phyloP scores from a whole-genome alignment of 2,797 vertebrate genomes.

The Channallabes apus region DNA sequence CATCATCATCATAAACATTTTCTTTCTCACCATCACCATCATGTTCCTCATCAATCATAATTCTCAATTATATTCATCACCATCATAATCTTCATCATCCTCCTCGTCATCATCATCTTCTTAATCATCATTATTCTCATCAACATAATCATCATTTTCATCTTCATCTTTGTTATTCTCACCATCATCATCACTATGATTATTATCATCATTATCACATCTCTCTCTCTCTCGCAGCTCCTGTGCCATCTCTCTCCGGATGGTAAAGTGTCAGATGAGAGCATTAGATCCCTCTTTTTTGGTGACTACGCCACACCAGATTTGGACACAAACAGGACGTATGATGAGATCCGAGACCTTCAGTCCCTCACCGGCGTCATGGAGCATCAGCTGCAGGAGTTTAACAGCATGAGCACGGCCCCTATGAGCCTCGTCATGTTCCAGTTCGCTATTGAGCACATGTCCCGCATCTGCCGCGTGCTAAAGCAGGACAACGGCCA shows the following conservation, averaged over 20 bases:
- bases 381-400: constrained; percentile 89
- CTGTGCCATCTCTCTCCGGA: constrained; percentile 80
- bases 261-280: constrained; percentile 80
- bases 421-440: constrained; percentile 95
- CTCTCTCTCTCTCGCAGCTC: constrained; percentile 69
- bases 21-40: too few relatives aligned
- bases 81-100: too few relatives aligned
- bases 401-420: constrained; percentile 87
- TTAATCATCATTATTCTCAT: too few relatives aligned
- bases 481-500: constrained; percentile 91
- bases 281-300: constrained; percentile 87
- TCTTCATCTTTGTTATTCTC: too few relatives aligned
- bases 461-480: constrained; percentile 90
- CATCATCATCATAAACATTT: too few relatives aligned
- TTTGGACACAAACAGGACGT: constrained; percentile 70
- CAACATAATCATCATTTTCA: too few relatives aligned
- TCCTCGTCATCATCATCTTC: too few relatives aligned
- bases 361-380: constrained; percentile 76
- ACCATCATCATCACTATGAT: too few relatives aligned
- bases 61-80: too few relatives aligned
- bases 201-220: too few relatives aligned
- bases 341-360: constrained; percentile 88
- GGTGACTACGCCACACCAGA: constrained; percentile 83
- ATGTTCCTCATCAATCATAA: too few relatives aligned
- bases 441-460: constrained; percentile 90